Percentiles rank a stretch among this genome's conserved stretches.
phyloP scores from a whole-genome alignment of 2,113 vertebrate species.

The Mastomys coucha region DNA sequence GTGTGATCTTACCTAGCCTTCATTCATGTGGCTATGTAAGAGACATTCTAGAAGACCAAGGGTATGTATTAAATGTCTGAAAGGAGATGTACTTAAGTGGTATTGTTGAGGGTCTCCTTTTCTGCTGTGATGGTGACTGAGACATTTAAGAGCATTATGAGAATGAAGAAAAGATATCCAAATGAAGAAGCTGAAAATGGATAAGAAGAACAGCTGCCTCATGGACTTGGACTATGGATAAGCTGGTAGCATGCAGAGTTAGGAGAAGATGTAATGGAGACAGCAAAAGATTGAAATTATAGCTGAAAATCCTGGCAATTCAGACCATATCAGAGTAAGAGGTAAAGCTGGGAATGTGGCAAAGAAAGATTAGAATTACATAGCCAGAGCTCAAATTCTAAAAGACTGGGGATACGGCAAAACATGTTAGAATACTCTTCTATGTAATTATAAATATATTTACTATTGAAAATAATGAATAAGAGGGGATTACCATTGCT shows the following conservation, averaged over 20 bases:
- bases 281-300: background rate
- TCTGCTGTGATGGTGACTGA: background rate
- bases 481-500: background rate
- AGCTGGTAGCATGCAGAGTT: background rate
- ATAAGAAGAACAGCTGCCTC: rapidly evolving
- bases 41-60: background rate
- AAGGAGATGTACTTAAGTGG: background rate
- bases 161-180: background rate
- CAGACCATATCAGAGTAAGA: background rate
- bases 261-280: background rate
- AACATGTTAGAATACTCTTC: background rate
- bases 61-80: background rate
- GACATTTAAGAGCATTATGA: background rate
- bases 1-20: background rate
- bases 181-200: background rate
- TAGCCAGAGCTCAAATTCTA: background rate
- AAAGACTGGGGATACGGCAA: background rate
- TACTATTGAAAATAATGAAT: background rate
- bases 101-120: background rate
- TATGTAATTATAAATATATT: background rate
- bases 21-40: background rate
- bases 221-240: background rate
- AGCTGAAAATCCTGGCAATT: background rate
- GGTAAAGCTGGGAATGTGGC: background rate
- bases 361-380: background rate